These are phyloP conservation scores for Galagoides demidoff DNA, from an alignment of 2,797 vertebrate species.

Conservation along the genomic window DNA sequence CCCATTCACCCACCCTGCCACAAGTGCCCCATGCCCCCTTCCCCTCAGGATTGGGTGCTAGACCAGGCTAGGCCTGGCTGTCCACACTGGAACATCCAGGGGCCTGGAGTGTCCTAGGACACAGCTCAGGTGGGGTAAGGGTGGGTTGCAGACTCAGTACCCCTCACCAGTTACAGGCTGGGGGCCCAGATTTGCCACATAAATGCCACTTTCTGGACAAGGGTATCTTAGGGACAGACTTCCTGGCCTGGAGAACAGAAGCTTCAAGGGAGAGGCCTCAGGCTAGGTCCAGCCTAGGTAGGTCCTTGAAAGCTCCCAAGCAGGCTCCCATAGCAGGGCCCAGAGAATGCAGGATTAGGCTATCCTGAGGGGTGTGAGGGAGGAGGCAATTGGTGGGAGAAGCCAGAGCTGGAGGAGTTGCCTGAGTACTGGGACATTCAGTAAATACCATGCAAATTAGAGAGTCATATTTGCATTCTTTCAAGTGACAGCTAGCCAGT, in stretches of 20 bases:
- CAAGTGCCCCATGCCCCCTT: background rate
- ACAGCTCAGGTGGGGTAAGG: constrained; percentile 39
- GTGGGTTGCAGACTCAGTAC: background rate
- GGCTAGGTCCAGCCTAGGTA: background rate
- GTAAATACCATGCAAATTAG: constrained; percentile 67
- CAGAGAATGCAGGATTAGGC: background rate
- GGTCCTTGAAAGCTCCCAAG: background rate
- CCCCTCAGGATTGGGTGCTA: background rate
- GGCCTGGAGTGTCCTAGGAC: constrained; percentile 69
- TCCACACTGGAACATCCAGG: constrained; percentile 52
- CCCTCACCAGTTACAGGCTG: constrained; percentile 63
- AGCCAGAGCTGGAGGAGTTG: constrained; percentile 41
- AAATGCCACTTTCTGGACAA: constrained; percentile 45
- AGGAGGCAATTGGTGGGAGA: background rate
- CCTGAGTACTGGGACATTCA: constrained; percentile 52
- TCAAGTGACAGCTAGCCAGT: constrained; percentile 48
- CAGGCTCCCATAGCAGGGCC: background rate
- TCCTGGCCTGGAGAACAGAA: constrained; percentile 22
- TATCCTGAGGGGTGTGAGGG: background rate
- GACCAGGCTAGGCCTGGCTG: constrained; percentile 9
- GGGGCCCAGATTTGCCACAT: background rate
- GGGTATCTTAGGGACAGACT: constrained; percentile 29
- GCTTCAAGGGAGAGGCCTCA: background rate
- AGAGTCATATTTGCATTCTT: constrained; percentile 22
- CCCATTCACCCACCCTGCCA: too few relatives aligned